These are phyloP conservation scores for Apostichopus californicus DNA, from an alignment of 35 echinoderm and acorn worm genomes.

Conservation along the genomic window DNA sequence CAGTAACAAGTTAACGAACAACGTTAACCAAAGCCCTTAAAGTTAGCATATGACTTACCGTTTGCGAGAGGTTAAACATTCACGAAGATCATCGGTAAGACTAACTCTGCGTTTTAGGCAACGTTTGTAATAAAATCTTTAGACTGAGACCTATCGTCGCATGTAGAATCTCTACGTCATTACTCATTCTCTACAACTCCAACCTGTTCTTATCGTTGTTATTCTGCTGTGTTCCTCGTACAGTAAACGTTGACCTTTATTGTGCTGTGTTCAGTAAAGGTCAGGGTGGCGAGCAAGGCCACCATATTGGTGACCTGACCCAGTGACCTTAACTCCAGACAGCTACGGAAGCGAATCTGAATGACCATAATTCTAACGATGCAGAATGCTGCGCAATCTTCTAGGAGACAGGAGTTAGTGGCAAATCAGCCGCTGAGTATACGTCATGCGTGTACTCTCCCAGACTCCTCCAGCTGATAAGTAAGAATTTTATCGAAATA, in stretches of 20 bases:
- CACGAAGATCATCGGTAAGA: background rate
- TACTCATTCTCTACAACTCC: background rate
- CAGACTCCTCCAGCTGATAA: too few species aligned
- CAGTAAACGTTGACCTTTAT: conserved; percentile 24
- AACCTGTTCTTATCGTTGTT: background rate
- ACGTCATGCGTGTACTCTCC: too few species aligned
- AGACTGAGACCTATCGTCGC: background rate
- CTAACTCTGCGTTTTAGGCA: background rate
- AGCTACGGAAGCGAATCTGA: background rate
- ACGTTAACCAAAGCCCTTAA: too few species aligned
- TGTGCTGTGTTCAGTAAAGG: conserved; percentile 29
- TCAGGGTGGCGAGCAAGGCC: conserved; percentile 49
- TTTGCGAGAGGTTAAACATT: background rate
- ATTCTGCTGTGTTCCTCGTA: background rate
- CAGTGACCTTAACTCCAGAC: conserved; percentile 9
- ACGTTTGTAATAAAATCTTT: background rate
- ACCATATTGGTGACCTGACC: conserved; percentile 40
- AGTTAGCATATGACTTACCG: background rate
- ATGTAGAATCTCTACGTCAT: background rate
- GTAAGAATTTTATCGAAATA: too few species aligned
- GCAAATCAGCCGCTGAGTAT: too few species aligned
- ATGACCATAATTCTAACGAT: background rate
- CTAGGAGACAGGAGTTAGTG: background rate
- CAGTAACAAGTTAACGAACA: too few species aligned
- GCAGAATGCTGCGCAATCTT: background rate